phyloP scores from a whole-genome alignment of 2,113 vertebrate genomes.

The Motacilla alba region DNA sequence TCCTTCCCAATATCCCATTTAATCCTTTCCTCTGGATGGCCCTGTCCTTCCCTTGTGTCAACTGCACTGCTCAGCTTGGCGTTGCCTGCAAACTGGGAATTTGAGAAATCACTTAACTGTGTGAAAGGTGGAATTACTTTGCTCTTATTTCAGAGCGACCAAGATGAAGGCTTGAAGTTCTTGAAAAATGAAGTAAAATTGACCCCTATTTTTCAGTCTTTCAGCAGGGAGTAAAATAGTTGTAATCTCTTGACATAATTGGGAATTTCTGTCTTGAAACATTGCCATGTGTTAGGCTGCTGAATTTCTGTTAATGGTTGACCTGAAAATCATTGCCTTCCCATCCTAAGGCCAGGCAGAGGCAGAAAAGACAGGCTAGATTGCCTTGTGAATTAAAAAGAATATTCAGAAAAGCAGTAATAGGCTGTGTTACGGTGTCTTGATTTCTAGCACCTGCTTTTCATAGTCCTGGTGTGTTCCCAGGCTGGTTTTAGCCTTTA shows the following conservation, averaged over 20 bases:
- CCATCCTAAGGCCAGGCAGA: neutral
- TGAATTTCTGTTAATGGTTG: neutral
- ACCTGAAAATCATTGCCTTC: neutral
- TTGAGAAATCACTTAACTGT: neutral
- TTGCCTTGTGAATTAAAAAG: neutral
- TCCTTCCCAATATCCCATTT: neutral
- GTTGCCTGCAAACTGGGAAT: neutral
- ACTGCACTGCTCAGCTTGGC: neutral
- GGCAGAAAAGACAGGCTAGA: neutral
- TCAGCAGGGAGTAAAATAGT: neutral
- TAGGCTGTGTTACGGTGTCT: rapidly evolving
- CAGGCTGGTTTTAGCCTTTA: neutral
- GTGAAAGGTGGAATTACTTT: neutral
- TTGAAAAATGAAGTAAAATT: neutral
- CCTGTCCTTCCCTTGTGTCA: neutral
- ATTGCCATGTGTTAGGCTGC: neutral
- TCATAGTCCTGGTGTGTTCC: neutral
- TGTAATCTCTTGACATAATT: neutral
- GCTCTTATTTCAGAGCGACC: neutral
- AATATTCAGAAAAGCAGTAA: neutral
- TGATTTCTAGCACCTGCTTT: neutral
- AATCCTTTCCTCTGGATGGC: neutral
- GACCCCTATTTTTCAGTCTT: neutral
- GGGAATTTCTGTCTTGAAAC: neutral
- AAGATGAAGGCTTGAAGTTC: neutral